Percentiles rank a stretch among this genome's conserved stretches.
phyloP scores from a whole-genome alignment of 2,113 vertebrate genomes.

The Smithornis capensis region DNA sequence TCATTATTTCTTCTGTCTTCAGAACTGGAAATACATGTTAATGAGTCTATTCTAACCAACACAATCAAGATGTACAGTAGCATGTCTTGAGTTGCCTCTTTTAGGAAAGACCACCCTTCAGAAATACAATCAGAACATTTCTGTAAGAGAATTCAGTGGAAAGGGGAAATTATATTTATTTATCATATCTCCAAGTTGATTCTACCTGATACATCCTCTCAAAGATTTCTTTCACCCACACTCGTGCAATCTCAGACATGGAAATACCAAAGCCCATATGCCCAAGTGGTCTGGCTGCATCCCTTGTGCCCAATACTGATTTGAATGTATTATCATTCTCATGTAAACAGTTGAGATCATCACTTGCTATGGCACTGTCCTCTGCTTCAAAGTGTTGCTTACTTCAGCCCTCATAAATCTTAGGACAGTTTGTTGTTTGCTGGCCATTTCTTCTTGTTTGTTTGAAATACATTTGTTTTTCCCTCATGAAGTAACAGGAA shows the following conservation, averaged over 20 bases:
- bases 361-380: background rate
- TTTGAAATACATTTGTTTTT: background rate
- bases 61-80: background rate
- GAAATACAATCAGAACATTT: background rate
- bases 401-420: background rate
- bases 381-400: background rate
- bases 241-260: background rate
- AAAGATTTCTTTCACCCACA: background rate
- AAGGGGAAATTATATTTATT: background rate
- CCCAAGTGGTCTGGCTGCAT: background rate
- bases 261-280: background rate
- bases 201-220: background rate
- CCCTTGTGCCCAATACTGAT: background rate
- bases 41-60: background rate
- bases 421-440: background rate
- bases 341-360: fast-evolving
- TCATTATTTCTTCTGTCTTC: background rate
- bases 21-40: background rate
- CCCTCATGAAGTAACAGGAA: background rate
- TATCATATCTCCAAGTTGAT: background rate
- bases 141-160: background rate
- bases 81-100: background rate
- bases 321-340: background rate
- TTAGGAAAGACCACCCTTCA: background rate
- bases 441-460: background rate